Base-by-base conservation (phyloP, 1,140 invertebrate species). In the Thaumetopoea pityocampa region DNA sequence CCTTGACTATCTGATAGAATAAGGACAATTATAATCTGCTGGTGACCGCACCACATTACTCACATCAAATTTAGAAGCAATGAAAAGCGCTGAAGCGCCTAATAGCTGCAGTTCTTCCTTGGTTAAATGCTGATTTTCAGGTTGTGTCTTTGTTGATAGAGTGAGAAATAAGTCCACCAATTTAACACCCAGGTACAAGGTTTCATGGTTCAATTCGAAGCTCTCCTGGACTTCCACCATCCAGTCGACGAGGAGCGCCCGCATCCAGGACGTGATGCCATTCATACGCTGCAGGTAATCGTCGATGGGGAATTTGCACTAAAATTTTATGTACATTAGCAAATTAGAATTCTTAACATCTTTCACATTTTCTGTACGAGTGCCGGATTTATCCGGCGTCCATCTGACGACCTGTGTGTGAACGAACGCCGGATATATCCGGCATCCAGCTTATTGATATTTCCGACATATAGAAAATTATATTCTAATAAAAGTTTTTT, bases 161-260 rank as follows among this genome's bases (percentile, higher is more conserved):
- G 91, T 90, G 24, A 99, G 85, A 79, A 94, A 99, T 26, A 95
- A 85, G 80, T 99, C 98, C 1, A 98, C 92, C 40, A 99, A 84
- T 86, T 98, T 99, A 8, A 99, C 96, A 32, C 94, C 96, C 59
- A 98, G 87, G 78, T 99, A 99, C 1, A 99, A 81, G 0, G 98
- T 99, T 85, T 99, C 98, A 63, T 99, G 98, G 84, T 99, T 99
- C 1, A 99, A 86, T 74, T 99, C 97, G 80, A 99, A 99, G 20
- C 93, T 97, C 85, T 99, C 97, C 82, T 96, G 94, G 5, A 99
- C 93, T 80, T 99, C 97, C 8, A 99, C 97, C 92, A 99, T 94
- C 98, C 98, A 99, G 79, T 99, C 97, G 2, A 99, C 92, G 0
- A 99, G 86, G 9, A 98, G 88, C 0, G 95, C 91, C 37, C 98